Conservation (phyloP, 1,140 invertebrate species). For the Chelonus insularis region DNA sequence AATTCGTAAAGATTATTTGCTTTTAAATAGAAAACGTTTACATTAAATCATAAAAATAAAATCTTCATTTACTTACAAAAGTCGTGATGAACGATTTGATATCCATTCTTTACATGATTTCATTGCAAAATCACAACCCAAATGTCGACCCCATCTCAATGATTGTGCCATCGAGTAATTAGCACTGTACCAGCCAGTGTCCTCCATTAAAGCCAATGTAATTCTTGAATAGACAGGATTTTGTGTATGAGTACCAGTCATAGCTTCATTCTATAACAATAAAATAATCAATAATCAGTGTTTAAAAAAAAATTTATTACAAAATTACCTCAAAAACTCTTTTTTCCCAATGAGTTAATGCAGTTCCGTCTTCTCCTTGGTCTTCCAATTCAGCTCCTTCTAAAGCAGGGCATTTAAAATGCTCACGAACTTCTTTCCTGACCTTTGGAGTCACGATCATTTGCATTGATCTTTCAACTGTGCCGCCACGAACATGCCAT, state of each 20-base stretch:
- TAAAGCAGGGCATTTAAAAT: conserved; percentile 87
- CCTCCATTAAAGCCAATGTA: conserved; percentile 96
- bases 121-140: conserved; percentile 94
- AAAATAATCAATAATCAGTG: background rate
- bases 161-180: conserved; percentile 89
- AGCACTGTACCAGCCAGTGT: conserved; percentile 92
- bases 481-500: conserved; percentile 84
- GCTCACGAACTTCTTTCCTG: conserved; percentile 78
- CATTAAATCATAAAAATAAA: too few species aligned
- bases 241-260: conserved; percentile 99
- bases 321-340: conserved; percentile 87
- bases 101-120: conserved; percentile 98
- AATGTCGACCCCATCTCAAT: conserved; percentile 84
- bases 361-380: conserved; percentile 96
- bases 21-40: too few species aligned
- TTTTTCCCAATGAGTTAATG: conserved; percentile 98
- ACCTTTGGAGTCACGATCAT: conserved; percentile 94
- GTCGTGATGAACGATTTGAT: conserved; percentile 65
- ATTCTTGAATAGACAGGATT: conserved; percentile 96
- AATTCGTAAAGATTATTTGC: too few species aligned
- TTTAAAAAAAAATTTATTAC: too few species aligned
- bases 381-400: conserved; percentile 98
- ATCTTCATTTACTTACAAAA: conserved; percentile 48
- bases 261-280: conserved; percentile 92
- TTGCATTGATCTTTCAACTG: conserved; percentile 74